Base-by-base conservation (phyloP, 1,140 invertebrate genomes). In the Leptoteleia sp. region DNA sequence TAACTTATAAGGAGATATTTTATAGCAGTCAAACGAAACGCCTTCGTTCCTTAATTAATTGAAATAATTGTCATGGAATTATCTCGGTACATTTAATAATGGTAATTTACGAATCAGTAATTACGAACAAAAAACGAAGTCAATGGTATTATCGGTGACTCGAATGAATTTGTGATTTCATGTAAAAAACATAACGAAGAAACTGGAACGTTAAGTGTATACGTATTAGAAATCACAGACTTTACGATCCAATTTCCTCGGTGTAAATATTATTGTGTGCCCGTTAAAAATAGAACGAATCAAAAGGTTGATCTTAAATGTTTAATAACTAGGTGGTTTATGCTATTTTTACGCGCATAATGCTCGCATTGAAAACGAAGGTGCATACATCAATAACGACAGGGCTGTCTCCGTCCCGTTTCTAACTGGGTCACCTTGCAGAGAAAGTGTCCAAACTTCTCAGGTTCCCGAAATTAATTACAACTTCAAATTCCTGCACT, bases 371-470 rank as follows among this genome's bases (percentile, higher is more conserved):
- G 45, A 38, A 59, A 61, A 61, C 5, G 37, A 52, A 35, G 27
- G 40, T 47, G 0, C 37, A 52, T 16, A 31, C 19, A 59, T 59
- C 15, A 50, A 59, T 50, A 59, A 6, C 35, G 31, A 48, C 16
- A 12, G 1, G 22, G 29, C 11, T 47, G 47, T 45, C n/a, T n/a
- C n/a, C n/a, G n/a, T n/a, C n/a, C n/a, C n/a, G 9, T 37, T n/a
- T 0, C 17, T 40, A 64, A 50, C 47, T 42, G 25, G 47, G 61
- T 64, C 61, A 42, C 22, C 35, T 13, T 13, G 31, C 25, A 33
- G 61, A 50, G 37, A n/a, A n/a, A 67, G 48, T 67, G 38, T 11
- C 62, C 12, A 67, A 67, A 67, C 47, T 61, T 61, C 27, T 47
- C 16, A 62, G n/a, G n/a, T n/a, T n/a, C n/a, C n/a, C n/a, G n/a